These are phyloP conservation scores for Odontocolon sp. DNA, from an alignment of 2,888 invertebrate genomes.

Conservation along the genomic window DNA sequence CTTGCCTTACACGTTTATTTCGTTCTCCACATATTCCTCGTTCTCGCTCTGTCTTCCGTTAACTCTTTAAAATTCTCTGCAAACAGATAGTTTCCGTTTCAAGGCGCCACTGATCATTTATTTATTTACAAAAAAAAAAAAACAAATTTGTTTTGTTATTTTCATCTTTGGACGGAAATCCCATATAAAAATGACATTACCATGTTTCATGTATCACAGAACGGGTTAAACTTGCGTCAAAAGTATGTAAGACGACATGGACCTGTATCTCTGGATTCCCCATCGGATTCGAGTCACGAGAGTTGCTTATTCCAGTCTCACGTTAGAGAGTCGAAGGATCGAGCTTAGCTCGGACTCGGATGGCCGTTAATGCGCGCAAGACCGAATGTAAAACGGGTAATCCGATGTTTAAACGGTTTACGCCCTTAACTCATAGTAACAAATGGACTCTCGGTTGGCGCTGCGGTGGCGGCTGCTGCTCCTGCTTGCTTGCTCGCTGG, in stretches of 20 bases:
- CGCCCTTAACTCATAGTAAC: conserved; percentile 79
- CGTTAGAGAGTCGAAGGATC: background rate
- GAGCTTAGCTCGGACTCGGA: conserved; percentile 6
- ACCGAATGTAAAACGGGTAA: conserved; percentile 79
- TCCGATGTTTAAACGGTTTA: conserved; percentile 80
- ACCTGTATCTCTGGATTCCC: no score
- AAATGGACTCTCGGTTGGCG: conserved; percentile 72
- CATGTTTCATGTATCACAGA: no score
- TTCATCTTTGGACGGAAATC: no score
- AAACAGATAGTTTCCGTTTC: no score
- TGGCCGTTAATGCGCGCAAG: conserved; percentile 51
- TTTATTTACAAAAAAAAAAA: no score
- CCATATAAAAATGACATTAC: no score
- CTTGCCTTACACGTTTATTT: background rate
- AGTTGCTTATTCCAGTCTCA: conserved; percentile 17
- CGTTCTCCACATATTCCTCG: background rate
- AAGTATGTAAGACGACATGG: no score
- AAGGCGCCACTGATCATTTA: no score
- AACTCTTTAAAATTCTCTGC: no score
- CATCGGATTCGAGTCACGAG: background rate
- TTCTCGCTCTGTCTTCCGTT: background rate
- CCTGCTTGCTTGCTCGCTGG: conserved; percentile 38
- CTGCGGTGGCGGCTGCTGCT: conserved; percentile 18
- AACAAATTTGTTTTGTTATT: no score
- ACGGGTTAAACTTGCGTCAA: no score